These are phyloP conservation scores for Fragum fragum DNA, from an alignment of 2,888 invertebrate species.

Conservation along the genomic window DNA sequence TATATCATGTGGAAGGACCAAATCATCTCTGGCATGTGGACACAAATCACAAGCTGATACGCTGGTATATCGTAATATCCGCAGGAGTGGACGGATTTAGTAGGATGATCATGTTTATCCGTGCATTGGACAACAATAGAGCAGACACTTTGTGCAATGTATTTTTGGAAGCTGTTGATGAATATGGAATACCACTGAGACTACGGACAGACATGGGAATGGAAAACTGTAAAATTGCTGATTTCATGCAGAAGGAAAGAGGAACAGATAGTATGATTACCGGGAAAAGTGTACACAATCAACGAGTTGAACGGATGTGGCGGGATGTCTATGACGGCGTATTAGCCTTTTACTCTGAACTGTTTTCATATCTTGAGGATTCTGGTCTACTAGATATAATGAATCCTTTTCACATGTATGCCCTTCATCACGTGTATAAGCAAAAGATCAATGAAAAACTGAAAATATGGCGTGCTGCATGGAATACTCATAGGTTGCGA, in stretches of 20 bases:
- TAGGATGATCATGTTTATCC: constrained; percentile 27
- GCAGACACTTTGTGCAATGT: constrained; percentile 36
- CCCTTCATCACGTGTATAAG: constrained; percentile 41
- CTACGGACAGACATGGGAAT: constrained; percentile 40
- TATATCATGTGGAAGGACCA: constrained; percentile 37
- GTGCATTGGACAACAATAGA: constrained; percentile 42
- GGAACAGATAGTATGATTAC: constrained; percentile 38
- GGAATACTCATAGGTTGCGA: constrained; percentile 20
- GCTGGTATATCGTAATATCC: constrained; percentile 47
- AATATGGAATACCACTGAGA: constrained; percentile 29
- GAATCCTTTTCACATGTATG: constrained; percentile 30
- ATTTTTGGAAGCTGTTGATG: constrained; percentile 2
- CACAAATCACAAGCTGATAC: constrained; percentile 55
- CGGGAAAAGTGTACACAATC: constrained; percentile 51
- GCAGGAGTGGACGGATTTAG: constrained; percentile 52
- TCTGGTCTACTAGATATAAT: constrained; percentile 24
- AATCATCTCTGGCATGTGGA: constrained; percentile 57
- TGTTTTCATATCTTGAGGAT: constrained; percentile 46
- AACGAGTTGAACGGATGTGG: constrained; percentile 41
- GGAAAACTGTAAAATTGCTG: constrained; percentile 43
- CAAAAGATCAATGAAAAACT: constrained; percentile 24
- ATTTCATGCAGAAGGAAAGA: constrained; percentile 34
- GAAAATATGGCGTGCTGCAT: constrained; percentile 21
- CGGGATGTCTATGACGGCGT: constrained; percentile 48
- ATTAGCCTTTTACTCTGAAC: constrained; percentile 16